A percentile compares a stretch with the other conserved stretches of the same genome.
Conservation (phyloP, 1,140 invertebrate species). For the Heliconius melpomene region DNA sequence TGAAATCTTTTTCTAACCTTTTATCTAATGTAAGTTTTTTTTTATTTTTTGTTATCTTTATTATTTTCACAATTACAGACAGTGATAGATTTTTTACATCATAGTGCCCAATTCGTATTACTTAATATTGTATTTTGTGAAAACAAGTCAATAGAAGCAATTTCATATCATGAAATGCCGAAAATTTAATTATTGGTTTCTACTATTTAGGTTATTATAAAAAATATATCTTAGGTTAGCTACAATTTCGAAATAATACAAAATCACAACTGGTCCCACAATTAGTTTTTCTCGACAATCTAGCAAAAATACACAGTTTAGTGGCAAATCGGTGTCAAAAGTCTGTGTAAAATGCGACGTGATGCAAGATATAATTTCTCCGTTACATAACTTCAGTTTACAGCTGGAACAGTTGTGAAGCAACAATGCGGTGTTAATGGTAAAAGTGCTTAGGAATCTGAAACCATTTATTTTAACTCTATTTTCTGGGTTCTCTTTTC, state of each 20-base stretch:
- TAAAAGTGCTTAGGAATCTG: slow-evolving; percentile 27
- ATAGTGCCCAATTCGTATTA: background rate
- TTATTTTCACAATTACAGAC: no score
- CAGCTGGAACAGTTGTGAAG: slow-evolving; percentile 25
- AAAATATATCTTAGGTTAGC: background rate
- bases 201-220: no score
- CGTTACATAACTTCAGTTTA: slow-evolving; percentile 32
- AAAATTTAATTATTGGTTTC: no score
- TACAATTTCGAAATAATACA: background rate
- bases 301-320: background rate
- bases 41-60: no score
- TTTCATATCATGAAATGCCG: background rate
- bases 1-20: no score
- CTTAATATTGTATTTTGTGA: background rate
- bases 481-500: background rate
- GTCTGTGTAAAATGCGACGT: slow-evolving; percentile 23
- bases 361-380: slow-evolving; percentile 36
- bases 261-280: background rate
- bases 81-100: no score
- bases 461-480: background rate
- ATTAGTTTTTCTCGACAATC: slow-evolving; percentile 3
- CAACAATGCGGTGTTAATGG: slow-evolving; percentile 27
- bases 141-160: background rate
- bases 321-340: slow-evolving; percentile 19
- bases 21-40: no score